Evolutionary conservation across 1,140 invertebrate genomes (phyloP), one percentile per base, ranked within the genome.

Genomic region (Archivesica marissinica): DNA sequence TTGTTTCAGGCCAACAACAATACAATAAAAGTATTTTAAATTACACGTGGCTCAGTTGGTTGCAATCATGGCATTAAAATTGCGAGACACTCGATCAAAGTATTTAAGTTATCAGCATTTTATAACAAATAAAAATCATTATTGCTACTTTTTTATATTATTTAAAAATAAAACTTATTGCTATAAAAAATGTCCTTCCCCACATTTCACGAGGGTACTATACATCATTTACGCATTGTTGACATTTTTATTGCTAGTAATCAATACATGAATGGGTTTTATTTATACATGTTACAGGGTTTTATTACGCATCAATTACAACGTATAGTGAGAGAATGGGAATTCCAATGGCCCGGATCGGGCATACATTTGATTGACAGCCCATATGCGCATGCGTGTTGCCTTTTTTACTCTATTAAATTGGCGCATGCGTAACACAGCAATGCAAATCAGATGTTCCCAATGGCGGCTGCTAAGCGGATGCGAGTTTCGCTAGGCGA

Each of bases 401-500:
- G 41, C 50, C n/a, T n/a, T n/a, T 39, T 41, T 54, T 76, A 56
- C 54, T 66, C 25, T 35, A 56, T 59, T 54, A 54, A 52, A 59
- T 75, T 72, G 66, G 47, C 80, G 66, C 80, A 83, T 83, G 80
- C 80, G 80, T 30, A 64, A 56, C 28, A 47, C 33, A 13, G 15
- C 56, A 44, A 72, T 35, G 50, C 50, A 83, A n/a, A 75, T 85
- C 82, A 85, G 72, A 85, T 76, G 72, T 76, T 76, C 74, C 82
- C 61, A 85, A 85, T 85, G 82, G 82, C 82, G 82, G 74, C 82
- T 85, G 82, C 72, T 85, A 85, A 85, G 74, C 82, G 82, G 82
- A 85, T 85, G 72, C 82, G 82, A 64, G 59, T 59, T 68, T 85
- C 74, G 61, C 82, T 85, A 77, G 82, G 74, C 72, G 61, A 76